These are phyloP conservation scores for Crossaster papposus DNA, from an alignment of 53 echinoderm and acorn worm genomes.

Conservation along the genomic window DNA sequence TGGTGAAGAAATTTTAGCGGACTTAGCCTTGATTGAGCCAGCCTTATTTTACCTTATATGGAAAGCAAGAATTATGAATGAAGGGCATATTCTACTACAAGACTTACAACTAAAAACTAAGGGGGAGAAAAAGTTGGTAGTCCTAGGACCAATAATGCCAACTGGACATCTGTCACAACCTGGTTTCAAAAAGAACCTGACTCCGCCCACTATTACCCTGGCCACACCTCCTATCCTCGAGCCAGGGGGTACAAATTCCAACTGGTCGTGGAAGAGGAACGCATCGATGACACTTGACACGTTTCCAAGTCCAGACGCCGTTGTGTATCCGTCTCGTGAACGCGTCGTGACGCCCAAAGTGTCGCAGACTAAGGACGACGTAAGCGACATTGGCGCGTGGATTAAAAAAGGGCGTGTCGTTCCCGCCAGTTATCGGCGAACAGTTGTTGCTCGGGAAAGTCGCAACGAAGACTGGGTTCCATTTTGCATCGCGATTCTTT, in stretches of 20 bases:
- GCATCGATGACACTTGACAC: not conserved
- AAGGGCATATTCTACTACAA: too few relatives aligned
- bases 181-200: not conserved
- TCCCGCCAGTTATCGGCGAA: slow-evolving; percentile 40
- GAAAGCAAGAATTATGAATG: too few relatives aligned
- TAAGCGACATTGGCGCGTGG: not conserved
- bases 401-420: slow-evolving; percentile 1
- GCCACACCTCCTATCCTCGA: slow-evolving; percentile 44
- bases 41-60: too few relatives aligned
- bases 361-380: slow-evolving; percentile 49
- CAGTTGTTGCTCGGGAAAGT: not conserved
- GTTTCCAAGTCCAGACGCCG: not conserved
- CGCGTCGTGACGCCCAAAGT: not conserved
- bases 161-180: not conserved
- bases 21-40: too few relatives aligned
- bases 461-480: slow-evolving; percentile 57
- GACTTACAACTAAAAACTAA: too few relatives aligned
- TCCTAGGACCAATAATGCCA: not conserved
- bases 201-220: slow-evolving; percentile 50
- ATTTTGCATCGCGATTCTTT: slow-evolving; percentile 54
- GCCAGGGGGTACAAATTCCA: not conserved
- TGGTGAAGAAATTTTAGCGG: not conserved
- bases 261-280: slow-evolving; percentile 1
- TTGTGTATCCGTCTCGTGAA: not conserved
- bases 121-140: not conserved